These are phyloP conservation scores for Drosophila gunungcola DNA, from an alignment of 1,140 invertebrate species.

Conservation along the genomic window DNA sequence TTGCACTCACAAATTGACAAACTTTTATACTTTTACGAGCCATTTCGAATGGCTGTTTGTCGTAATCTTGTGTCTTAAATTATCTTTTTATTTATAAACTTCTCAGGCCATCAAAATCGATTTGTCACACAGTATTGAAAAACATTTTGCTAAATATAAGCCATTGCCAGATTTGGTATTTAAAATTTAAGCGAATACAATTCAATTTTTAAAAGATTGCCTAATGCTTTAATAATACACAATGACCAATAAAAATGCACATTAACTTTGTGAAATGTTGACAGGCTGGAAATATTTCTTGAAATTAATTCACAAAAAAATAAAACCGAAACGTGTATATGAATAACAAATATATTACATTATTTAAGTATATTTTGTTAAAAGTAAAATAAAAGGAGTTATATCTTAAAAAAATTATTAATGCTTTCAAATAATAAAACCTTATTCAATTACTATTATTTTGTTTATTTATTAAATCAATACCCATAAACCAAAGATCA, in stretches of 20 bases:
- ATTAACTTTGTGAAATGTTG: not conserved
- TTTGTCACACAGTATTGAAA: slow-evolving; percentile 23
- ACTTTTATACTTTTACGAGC: slow-evolving; percentile 21
- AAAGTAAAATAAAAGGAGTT: too few relatives aligned
- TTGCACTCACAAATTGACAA: slow-evolving; percentile 31
- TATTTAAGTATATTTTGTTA: too few relatives aligned
- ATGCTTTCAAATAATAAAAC: too few relatives aligned
- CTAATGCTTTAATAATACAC: not conserved
- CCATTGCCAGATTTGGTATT: slow-evolving; percentile 7
- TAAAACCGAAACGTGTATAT: not conserved
- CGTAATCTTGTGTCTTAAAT: slow-evolving; percentile 20
- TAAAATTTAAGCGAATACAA: slow-evolving; percentile 3
- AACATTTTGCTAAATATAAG: slow-evolving; percentile 18
- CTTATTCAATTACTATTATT: too few relatives aligned
- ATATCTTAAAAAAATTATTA: too few relatives aligned
- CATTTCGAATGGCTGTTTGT: slow-evolving; percentile 29
- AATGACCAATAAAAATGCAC: not conserved
- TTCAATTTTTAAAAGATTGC: slow-evolving; percentile 9
- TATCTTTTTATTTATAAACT: slow-evolving; percentile 40
- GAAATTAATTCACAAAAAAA: not conserved
- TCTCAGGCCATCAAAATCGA: slow-evolving; percentile 22
- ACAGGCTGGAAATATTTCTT: not conserved
- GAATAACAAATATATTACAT: too few relatives aligned
- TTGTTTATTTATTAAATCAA: too few relatives aligned
- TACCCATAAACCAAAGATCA: too few relatives aligned